These are phyloP conservation scores for Polyploca ridens DNA, from an alignment of 2,888 invertebrate genomes.

Conservation along the genomic window DNA sequence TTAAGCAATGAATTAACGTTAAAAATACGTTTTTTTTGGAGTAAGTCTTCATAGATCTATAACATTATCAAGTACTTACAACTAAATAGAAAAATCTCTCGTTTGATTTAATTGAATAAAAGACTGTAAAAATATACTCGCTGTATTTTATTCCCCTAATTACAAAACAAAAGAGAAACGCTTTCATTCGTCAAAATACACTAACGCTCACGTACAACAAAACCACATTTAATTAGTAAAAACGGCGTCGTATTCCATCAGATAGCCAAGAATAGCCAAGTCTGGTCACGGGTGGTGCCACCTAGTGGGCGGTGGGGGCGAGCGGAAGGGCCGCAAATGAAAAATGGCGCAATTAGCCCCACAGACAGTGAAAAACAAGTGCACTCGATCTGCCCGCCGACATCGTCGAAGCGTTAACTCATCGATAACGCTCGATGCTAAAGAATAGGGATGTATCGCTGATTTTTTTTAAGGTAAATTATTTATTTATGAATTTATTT, in stretches of 20 bases:
- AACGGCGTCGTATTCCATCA: slow-evolving; percentile 48
- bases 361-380: slow-evolving; percentile 84
- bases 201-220: slow-evolving; percentile 25
- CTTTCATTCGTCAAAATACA: slow-evolving; percentile 1
- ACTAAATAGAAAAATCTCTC: too few species aligned
- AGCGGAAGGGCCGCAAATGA: slow-evolving; percentile 69
- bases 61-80: too few species aligned
- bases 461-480: slow-evolving; percentile 16
- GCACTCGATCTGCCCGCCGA: slow-evolving; percentile 75
- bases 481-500: slow-evolving; percentile 25
- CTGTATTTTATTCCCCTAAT: background rate
- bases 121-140: too few species aligned
- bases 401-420: slow-evolving; percentile 49
- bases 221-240: slow-evolving; percentile 55
- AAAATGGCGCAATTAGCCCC: slow-evolving; percentile 82
- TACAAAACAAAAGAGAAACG: background rate
- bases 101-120: too few species aligned
- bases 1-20: too few species aligned
- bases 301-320: slow-evolving; percentile 28
- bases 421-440: slow-evolving; percentile 58
- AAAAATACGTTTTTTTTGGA: too few species aligned
- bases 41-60: too few species aligned
- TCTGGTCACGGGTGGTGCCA: slow-evolving; percentile 37
- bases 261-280: slow-evolving; percentile 51
- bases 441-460: slow-evolving; percentile 39